Evolutionary conservation across 2,888 invertebrate species (phyloP), one percentile per base, ranked within the genome.

Genomic region (Drosophila silvestris): DNA sequence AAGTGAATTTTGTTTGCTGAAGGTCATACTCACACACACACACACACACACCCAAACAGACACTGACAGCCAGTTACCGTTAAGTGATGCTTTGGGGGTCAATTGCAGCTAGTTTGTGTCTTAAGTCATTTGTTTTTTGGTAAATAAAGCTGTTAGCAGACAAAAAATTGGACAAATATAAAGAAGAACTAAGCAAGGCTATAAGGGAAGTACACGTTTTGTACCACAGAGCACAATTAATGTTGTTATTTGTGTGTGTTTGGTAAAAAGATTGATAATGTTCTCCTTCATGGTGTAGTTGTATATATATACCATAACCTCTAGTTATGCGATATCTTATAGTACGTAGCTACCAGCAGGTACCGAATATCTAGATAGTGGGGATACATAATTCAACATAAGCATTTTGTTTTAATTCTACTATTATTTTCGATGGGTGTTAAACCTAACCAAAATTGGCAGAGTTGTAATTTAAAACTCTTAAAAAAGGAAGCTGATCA

Each of bases 71-170:
- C 51, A 77, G 72, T 72, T 85, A 85, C 85, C 89, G 85, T 85
- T 89, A 85, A 81, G 67, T 68, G 81, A 70, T 63, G 65, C 62
- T 77, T 69, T 75, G 81, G 76, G 85, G 83, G 81, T 83, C 83
- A 81, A 81, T 81, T 81, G 89, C 78, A 77, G 70, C 76, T 75
- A 70, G 89, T 86, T 89, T 84, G 87, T 84, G 89, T 86, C 82
- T 82, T 79, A 86, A 85, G 85, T 86, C 85, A 77, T 88, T 89
- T 72, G 77, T 78, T 79, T 70, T 71, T 64, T 63, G 70, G 58
- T 66, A 76, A 69, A 80, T 68, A 71, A 80, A 76, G 71, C 79
- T 79, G 71, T 79, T 80, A 80, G 77, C 72, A 54, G 35, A n/a
- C 44, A 72, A 69, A 56, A 56, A 44, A 4, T 9, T 61, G 44